phyloP scores from a whole-genome alignment of 2,113 vertebrate species.

The Coracopsis vasa region DNA sequence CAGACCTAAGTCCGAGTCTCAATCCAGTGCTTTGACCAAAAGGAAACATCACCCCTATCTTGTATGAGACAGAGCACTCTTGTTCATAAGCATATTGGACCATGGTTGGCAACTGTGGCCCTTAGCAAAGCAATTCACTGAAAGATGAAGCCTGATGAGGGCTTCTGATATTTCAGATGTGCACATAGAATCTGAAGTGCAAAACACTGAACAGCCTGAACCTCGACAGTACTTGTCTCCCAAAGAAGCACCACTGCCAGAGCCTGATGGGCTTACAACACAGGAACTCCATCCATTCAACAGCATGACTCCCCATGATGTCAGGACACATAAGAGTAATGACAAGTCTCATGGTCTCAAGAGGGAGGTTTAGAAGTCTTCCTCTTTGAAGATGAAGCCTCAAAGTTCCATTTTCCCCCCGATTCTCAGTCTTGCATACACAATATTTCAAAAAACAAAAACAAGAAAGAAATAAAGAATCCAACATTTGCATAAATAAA shows the following conservation, averaged over 20 bases:
- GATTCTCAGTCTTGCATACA: not conserved
- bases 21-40: not conserved
- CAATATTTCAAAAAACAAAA: not conserved
- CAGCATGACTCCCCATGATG: not conserved
- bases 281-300: not conserved
- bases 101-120: rapidly evolving
- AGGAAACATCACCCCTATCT: not conserved
- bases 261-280: not conserved
- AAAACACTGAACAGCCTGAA: not conserved
- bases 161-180: not conserved
- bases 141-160: not conserved
- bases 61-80: not conserved
- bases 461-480: not conserved
- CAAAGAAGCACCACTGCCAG: not conserved
- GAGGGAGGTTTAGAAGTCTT: not conserved
- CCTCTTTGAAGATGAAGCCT: slow-evolving; percentile 6
- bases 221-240: not conserved
- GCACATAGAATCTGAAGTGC: not conserved
- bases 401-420: not conserved
- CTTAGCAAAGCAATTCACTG: not conserved
- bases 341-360: not conserved
- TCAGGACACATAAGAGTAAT: not conserved
- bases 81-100: not conserved
- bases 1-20: not conserved
- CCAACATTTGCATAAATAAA: slow-evolving; percentile 36